Percentiles rank a stretch among this genome's conserved stretches.
Evolutionary conservation across 2,888 invertebrate genomes (phyloP).

Genomic region (Parnassius mnemosyne): DNA sequence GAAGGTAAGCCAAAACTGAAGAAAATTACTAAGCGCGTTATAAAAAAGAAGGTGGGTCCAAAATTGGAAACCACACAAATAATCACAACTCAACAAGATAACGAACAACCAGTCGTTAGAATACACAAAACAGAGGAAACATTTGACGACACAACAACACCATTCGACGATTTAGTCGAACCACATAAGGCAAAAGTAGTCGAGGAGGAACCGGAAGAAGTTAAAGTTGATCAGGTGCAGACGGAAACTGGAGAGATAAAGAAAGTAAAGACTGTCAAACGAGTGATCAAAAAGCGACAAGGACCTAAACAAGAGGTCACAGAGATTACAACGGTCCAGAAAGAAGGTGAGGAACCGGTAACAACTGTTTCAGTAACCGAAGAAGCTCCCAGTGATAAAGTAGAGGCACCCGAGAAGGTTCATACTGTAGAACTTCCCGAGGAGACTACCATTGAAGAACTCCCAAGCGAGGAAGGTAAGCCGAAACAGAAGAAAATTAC

Average conservation of each 20-base stretch:
- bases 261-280: constrained; percentile 27
- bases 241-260: constrained; percentile 22
- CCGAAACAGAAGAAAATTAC: too few relatives aligned
- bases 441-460: too few relatives aligned
- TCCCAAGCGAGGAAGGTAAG: too few relatives aligned
- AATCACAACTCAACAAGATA: constrained; percentile 22
- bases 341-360: too few relatives aligned
- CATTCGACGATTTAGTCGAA: constrained; percentile 28
- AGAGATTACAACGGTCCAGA: not conserved
- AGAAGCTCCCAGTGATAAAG: too few relatives aligned
- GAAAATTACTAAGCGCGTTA: not conserved
- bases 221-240: constrained; percentile 18
- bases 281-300: constrained; percentile 42
- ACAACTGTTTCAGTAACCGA: too few relatives aligned
- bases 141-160: constrained; percentile 34
- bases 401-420: too few relatives aligned
- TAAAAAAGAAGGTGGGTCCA: constrained; percentile 37
- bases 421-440: too few relatives aligned
- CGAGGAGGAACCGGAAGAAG: constrained; percentile 30
- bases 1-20: constrained; percentile 13
- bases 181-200: constrained; percentile 29
- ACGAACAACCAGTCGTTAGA: constrained; percentile 36
- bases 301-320: constrained; percentile 39
- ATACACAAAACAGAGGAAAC: constrained; percentile 37
- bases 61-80: constrained; percentile 34